A percentile compares a stretch with the other conserved stretches of the same genome.
Evolutionary conservation across 2,888 invertebrate genomes (phyloP).

Genomic region (Acanthococcus lagerstroemiae): DNA sequence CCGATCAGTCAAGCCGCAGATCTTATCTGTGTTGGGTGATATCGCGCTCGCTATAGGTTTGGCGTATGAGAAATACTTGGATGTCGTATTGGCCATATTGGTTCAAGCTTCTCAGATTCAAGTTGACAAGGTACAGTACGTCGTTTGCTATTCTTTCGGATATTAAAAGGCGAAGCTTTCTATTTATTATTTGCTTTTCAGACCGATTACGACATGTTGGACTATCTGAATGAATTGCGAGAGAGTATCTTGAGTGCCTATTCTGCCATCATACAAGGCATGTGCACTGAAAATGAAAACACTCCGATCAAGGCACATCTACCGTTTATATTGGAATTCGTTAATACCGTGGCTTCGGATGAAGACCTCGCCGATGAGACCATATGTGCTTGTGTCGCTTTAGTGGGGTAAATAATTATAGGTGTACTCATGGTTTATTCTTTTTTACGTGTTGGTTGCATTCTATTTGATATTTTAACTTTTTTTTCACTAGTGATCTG

Average conservation of each 20-base stretch:
- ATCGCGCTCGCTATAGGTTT: slow-evolving; percentile 89
- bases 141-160: slow-evolving; percentile 33
- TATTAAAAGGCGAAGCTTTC: no score
- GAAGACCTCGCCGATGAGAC: neutral
- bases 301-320: slow-evolving; percentile 79
- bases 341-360: slow-evolving; percentile 74
- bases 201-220: slow-evolving; percentile 89
- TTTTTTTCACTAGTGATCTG: neutral
- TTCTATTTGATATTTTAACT: neutral
- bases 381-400: neutral
- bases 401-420: neutral
- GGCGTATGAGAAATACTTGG: slow-evolving; percentile 86
- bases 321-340: slow-evolving; percentile 76
- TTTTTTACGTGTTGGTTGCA: neutral
- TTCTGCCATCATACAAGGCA: slow-evolving; percentile 93
- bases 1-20: slow-evolving; percentile 91
- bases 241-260: slow-evolving; percentile 95
- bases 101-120: slow-evolving; percentile 84
- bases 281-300: slow-evolving; percentile 49
- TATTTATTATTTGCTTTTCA: slow-evolving; percentile 41
- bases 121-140: slow-evolving; percentile 56
- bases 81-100: slow-evolving; percentile 66
- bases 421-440: neutral
- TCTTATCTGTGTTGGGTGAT: slow-evolving; percentile 92
- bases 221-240: slow-evolving; percentile 86